These are phyloP conservation scores for Caenorhabditis remanei DNA, from an alignment of 1,140 invertebrate genomes.

Conservation along the genomic window DNA sequence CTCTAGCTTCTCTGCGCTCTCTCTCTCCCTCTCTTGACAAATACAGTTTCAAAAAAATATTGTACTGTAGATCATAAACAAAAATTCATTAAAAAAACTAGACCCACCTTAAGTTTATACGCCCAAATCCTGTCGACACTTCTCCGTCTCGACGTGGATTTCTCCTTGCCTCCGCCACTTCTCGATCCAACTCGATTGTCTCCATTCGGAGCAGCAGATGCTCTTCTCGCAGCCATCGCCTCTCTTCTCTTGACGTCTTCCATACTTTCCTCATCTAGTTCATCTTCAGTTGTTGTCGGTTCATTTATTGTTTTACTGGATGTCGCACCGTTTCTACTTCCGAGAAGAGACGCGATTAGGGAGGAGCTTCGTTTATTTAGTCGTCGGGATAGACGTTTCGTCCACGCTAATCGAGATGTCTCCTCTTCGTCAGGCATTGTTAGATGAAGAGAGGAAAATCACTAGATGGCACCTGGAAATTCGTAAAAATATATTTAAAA, in stretches of 20 bases:
- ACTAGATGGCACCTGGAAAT: background rate
- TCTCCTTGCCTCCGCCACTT: constrained; percentile 10
- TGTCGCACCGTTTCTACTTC: constrained; percentile 9
- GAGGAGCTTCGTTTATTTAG: constrained; percentile 35
- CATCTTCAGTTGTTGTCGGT: constrained; percentile 35
- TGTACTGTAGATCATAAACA: too few species aligned
- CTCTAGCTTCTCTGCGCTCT: too few species aligned
- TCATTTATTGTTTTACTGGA: constrained; percentile 34
- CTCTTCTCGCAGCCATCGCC: constrained; percentile 16
- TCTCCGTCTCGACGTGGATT: constrained; percentile 7
- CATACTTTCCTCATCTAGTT: constrained; percentile 26
- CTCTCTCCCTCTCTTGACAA: too few species aligned
- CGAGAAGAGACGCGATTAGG: constrained; percentile 22
- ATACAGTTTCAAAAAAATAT: too few species aligned
- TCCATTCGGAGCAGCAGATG: constrained; percentile 39
- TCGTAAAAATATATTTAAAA: background rate
- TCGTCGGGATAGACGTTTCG: constrained; percentile 24
- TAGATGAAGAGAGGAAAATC: background rate
- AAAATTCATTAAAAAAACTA: background rate
- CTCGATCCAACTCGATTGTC: constrained; percentile 31
- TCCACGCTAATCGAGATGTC: constrained; percentile 34
- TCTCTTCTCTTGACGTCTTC: constrained; percentile 34
- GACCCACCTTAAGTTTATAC: constrained; percentile 8
- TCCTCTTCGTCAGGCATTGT: constrained; percentile 37
- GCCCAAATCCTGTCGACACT: constrained; percentile 33